A percentile compares a stretch with the other conserved stretches of the same genome.
Conservation (phyloP, 2,113 vertebrate genomes). For the Vicugna pacos region DNA sequence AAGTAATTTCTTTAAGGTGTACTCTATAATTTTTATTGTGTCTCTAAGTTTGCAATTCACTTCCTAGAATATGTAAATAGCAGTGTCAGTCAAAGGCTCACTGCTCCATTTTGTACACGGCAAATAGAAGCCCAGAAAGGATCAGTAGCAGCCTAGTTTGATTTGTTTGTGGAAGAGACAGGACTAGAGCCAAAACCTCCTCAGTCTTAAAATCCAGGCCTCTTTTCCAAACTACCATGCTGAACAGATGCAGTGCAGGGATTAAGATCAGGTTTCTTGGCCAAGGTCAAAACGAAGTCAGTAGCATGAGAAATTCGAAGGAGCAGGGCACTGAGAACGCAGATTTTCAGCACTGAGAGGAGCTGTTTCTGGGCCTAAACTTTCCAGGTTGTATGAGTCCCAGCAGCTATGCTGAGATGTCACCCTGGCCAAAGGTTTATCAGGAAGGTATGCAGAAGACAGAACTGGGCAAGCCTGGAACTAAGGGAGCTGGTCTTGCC, state of each 20-base stretch:
- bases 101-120: background rate
- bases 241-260: constrained; percentile 44
- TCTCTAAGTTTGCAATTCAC: constrained; percentile 49
- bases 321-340: background rate
- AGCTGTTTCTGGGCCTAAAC: background rate
- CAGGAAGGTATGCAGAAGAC: background rate
- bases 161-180: constrained; percentile 23
- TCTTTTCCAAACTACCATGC: constrained; percentile 50
- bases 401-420: background rate
- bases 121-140: constrained; percentile 40
- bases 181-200: constrained; percentile 42
- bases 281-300: constrained; percentile 45
- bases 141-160: constrained; percentile 12
- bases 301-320: background rate
- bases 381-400: background rate
- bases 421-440: background rate
- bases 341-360: constrained; percentile 24
- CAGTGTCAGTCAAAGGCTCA: background rate
- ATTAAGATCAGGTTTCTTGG: constrained; percentile 64
- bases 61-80: constrained; percentile 50
- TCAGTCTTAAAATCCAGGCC: constrained; percentile 44
- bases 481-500: background rate
- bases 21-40: background rate
- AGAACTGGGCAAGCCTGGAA: background rate
- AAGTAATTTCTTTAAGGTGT: constrained; percentile 56